These are phyloP conservation scores for Gadus chalcogrammus DNA, from an alignment of 2,113 vertebrate genomes.

Conservation along the genomic window DNA sequence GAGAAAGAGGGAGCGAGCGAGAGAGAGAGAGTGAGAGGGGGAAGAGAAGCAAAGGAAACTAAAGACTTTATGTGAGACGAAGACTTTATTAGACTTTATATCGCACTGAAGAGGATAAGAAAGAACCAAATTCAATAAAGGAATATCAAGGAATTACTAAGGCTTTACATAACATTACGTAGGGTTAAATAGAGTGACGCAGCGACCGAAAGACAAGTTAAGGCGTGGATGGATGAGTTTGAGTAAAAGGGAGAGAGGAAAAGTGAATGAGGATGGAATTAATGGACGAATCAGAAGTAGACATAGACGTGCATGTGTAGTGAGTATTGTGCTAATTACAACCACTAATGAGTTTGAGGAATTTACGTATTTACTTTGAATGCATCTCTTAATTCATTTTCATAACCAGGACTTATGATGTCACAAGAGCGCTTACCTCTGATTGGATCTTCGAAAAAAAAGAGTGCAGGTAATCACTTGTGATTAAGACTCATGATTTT, in stretches of 20 bases:
- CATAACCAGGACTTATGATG: conserved; percentile 29
- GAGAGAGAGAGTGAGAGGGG: too few relatives aligned
- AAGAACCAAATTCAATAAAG: too few relatives aligned
- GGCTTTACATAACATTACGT: background rate
- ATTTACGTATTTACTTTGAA: background rate
- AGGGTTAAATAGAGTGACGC: background rate
- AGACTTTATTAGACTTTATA: too few relatives aligned
- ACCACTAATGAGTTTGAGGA: background rate
- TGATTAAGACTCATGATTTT: background rate
- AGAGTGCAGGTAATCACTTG: conserved; percentile 53
- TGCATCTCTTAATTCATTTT: conserved; percentile 7
- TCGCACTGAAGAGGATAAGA: too few relatives aligned
- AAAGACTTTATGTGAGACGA: too few relatives aligned
- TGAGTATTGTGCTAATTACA: background rate
- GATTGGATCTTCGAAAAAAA: conserved; percentile 56
- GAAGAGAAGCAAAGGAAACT: too few relatives aligned
- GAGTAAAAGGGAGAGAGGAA: background rate
- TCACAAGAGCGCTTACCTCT: conserved; percentile 59
- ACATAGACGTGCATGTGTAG: background rate
- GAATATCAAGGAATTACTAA: too few relatives aligned
- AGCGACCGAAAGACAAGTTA: background rate
- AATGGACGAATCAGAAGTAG: background rate
- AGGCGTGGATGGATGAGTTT: background rate
- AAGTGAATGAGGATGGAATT: background rate
- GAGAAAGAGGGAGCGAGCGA: too few relatives aligned